phyloP scores from a whole-genome alignment of 2,888 invertebrate genomes.

The Orthosia gracilis region DNA sequence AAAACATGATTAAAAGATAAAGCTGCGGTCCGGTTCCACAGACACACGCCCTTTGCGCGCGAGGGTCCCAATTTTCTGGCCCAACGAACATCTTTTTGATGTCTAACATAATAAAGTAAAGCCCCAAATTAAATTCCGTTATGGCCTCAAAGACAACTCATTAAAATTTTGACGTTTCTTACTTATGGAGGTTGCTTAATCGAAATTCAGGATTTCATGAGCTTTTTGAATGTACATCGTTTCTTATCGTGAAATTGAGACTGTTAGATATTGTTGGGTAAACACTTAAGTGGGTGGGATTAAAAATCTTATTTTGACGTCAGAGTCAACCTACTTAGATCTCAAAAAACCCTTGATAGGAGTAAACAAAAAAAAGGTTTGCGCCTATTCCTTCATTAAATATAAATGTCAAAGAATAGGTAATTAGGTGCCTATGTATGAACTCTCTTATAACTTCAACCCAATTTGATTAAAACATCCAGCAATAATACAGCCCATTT shows the following conservation, averaged over 20 bases:
- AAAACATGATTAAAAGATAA: constrained; percentile 59
- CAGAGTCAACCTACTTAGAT: background rate
- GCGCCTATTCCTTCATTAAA: background rate
- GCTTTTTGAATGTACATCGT: constrained; percentile 2
- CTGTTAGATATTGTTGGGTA: background rate
- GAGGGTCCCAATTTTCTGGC: constrained; percentile 72
- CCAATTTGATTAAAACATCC: background rate
- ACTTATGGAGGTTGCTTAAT: constrained; percentile 48
- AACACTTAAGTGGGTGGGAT: background rate
- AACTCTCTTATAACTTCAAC: background rate
- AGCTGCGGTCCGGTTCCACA: constrained; percentile 35
- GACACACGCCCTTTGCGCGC: constrained; percentile 35
- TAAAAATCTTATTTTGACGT: background rate
- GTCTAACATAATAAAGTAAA: constrained; percentile 69
- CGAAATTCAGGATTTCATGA: constrained; percentile 42
- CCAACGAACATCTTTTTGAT: constrained; percentile 72
- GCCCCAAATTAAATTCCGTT: constrained; percentile 69
- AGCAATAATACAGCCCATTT: background rate
- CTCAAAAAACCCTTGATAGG: background rate
- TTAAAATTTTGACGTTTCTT: constrained; percentile 67
- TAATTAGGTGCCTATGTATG: background rate
- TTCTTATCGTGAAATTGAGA: constrained; percentile 26
- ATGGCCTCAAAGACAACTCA: constrained; percentile 65
- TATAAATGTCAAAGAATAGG: background rate
- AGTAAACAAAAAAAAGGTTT: background rate